Percentiles rank a stretch among this genome's conserved stretches.
phyloP scores from a whole-genome alignment of 2,888 invertebrate genomes.

The Ceratothoa steindachneri region DNA sequence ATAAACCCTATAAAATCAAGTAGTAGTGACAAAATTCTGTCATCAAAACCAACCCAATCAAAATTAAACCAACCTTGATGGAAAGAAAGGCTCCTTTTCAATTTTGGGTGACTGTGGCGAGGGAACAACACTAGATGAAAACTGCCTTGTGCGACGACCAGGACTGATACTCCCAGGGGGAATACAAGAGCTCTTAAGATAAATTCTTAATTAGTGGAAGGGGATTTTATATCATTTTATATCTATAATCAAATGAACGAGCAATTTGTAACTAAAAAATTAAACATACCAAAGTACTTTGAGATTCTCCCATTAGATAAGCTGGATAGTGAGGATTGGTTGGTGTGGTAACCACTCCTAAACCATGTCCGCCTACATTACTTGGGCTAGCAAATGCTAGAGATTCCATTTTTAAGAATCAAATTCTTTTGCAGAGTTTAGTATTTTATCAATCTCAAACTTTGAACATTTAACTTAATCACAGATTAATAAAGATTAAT shows the following conservation, averaged over 20 bases:
- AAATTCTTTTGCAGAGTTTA: too few species aligned
- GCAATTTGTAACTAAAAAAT: neutral
- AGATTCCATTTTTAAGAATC: neutral
- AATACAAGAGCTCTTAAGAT: neutral
- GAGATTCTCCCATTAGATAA: neutral
- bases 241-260: too few species aligned
- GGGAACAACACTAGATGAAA: neutral
- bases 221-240: too few species aligned
- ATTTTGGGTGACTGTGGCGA: neutral
- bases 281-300: neutral
- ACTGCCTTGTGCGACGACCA: slow-evolving; percentile 1
- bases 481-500: too few species aligned
- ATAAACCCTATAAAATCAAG: too few species aligned
- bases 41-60: too few species aligned
- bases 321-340: neutral
- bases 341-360: neutral
- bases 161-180: slow-evolving; percentile 5
- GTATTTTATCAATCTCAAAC: too few species aligned
- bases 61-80: too few species aligned
- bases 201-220: too few species aligned
- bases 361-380: neutral
- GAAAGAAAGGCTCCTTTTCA: neutral
- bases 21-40: too few species aligned
- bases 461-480: too few species aligned
- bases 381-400: neutral